phyloP scores from a whole-genome alignment of 1,140 invertebrate genomes.

The Hycleus cichorii region DNA sequence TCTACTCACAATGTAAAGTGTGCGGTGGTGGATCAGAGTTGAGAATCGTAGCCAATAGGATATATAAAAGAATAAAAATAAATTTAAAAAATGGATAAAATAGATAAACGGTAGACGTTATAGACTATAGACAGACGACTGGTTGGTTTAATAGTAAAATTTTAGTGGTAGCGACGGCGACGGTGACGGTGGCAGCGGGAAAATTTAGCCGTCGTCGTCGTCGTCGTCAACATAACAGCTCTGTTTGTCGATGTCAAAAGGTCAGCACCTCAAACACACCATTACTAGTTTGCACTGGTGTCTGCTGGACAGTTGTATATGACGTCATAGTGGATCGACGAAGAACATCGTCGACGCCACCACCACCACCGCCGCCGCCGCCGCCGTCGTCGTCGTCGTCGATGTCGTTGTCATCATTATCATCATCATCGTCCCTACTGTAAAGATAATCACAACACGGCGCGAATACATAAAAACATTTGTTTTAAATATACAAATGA shows the following conservation, averaged over 20 bases:
- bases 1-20: slow-evolving; percentile 21
- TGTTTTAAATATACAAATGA: too few relatives aligned
- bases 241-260: neutral
- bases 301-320: slow-evolving; percentile 2
- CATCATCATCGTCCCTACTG: too few relatives aligned
- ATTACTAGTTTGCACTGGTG: slow-evolving; percentile 16
- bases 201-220: neutral
- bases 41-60: too few relatives aligned
- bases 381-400: too few relatives aligned
- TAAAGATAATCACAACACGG: too few relatives aligned
- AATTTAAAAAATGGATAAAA: slow-evolving; percentile 1
- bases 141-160: neutral
- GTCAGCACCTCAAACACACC: slow-evolving; percentile 7
- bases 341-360: neutral
- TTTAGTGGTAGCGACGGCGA: neutral
- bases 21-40: slow-evolving; percentile 6
- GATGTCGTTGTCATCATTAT: too few relatives aligned
- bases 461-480: too few relatives aligned
- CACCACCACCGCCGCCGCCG: neutral
- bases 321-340: slow-evolving; percentile 7
- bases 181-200: neutral
- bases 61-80: too few relatives aligned
- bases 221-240: neutral
- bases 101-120: too few relatives aligned
- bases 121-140: neutral